phyloP scores from a whole-genome alignment of 2,888 invertebrate genomes.

The Rotaria macrura region DNA sequence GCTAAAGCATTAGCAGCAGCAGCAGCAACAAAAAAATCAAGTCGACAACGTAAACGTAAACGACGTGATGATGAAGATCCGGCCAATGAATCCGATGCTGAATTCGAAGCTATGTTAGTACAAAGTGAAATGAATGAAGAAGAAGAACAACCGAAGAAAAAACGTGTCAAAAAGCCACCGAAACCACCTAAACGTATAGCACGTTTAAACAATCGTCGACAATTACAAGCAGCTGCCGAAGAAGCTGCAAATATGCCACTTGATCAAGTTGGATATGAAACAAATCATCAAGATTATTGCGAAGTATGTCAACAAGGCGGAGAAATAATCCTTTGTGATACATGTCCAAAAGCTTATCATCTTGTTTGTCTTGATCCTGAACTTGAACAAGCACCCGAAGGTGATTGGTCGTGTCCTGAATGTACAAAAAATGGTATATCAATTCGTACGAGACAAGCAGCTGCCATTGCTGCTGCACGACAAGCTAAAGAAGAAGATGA shows the following conservation, averaged over 20 bases:
- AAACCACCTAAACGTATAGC: conserved; percentile 23
- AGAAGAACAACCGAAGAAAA: conserved; percentile 21
- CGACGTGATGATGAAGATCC: conserved; percentile 66
- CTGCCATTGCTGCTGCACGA: background rate
- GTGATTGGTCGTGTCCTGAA: conserved; percentile 51
- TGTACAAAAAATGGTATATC: conserved; percentile 42
- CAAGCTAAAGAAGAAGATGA: conserved; percentile 14
- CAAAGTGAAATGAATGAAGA: conserved; percentile 23
- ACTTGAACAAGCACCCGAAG: conserved; percentile 93
- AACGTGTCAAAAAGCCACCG: conserved; percentile 25
- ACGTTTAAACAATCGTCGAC: background rate
- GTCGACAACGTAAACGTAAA: conserved; percentile 18
- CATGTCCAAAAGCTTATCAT: conserved; percentile 95
- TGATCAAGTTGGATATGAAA: conserved; percentile 52
- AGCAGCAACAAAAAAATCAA: background rate
- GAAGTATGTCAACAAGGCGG: conserved; percentile 99
- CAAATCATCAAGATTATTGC: conserved; percentile 77
- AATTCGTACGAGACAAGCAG: conserved; percentile 5
- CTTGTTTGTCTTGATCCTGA: conserved; percentile 95
- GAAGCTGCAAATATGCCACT: conserved; percentile 48
- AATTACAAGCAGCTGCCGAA: conserved; percentile 16
- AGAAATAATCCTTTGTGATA: conserved; percentile 96
- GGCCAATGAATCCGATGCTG: conserved; percentile 63
- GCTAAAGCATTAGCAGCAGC: too few relatives aligned
- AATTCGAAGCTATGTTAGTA: conserved; percentile 45